Conservation (phyloP, 2,113 vertebrate species). For the Dicentrarchus labrax region DNA sequence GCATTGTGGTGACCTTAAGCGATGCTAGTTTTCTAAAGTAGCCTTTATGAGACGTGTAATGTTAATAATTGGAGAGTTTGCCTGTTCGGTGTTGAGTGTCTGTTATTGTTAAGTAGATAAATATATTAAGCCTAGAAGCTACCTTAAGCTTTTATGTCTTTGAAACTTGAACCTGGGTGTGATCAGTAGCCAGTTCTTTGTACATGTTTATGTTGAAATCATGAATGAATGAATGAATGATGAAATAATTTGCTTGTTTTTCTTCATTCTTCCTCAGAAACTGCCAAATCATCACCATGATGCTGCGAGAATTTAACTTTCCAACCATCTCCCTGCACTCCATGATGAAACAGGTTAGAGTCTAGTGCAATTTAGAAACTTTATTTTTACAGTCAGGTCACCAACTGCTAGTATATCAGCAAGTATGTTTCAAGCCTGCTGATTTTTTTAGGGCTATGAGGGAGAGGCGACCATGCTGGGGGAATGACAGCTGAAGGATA, state of each 20-base stretch:
- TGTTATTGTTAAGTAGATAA: background rate
- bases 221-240: too few relatives aligned
- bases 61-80: background rate
- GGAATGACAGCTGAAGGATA: background rate
- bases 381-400: background rate
- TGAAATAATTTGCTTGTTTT: background rate
- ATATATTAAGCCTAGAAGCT: background rate
- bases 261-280: constrained; percentile 79
- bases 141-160: background rate
- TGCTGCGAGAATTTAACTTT: constrained; percentile 91
- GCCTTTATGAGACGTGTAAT: background rate
- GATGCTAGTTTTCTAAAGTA: too few relatives aligned
- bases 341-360: constrained; percentile 96
- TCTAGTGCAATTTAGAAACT: background rate
- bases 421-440: background rate
- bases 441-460: background rate
- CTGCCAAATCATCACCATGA: constrained; percentile 96
- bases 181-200: too few relatives aligned
- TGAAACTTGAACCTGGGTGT: background rate
- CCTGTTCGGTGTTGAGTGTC: background rate
- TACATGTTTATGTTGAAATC: too few relatives aligned
- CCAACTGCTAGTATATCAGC: background rate
- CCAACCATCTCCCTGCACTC: constrained; percentile 93
- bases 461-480: background rate
- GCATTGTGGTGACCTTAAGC: background rate